Percentiles rank a stretch among this genome's conserved stretches.
These are phyloP conservation scores for Zophobas atratus DNA, from an alignment of 1,140 invertebrate species.

Conservation along the genomic window DNA sequence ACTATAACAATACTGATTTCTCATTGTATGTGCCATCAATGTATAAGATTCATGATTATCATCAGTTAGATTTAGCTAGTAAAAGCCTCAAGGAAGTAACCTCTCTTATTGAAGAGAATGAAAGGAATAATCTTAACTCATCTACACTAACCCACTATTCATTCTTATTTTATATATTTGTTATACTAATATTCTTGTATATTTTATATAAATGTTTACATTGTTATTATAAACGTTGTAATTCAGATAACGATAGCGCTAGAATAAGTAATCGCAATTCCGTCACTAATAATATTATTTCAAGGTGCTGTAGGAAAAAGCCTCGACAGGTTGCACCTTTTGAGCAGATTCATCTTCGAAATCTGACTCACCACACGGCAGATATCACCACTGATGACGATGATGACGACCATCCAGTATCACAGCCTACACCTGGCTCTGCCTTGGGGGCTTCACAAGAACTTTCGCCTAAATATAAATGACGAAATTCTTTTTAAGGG, in stretches of 20 bases:
- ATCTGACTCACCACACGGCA: not conserved
- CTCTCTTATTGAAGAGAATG: not conserved
- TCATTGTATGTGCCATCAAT: not conserved
- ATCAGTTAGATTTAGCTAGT: not conserved
- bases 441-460: not conserved
- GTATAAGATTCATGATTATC: not conserved
- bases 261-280: not conserved
- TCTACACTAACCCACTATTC: not conserved
- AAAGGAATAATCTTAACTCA: not conserved
- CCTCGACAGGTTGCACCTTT: not conserved
- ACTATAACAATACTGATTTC: not conserved
- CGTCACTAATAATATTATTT: not conserved
- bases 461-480: not conserved
- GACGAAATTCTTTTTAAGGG: not conserved
- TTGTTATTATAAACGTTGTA: not conserved
- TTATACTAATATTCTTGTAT: not conserved
- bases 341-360: not conserved
- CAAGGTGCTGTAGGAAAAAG: not conserved
- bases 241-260: not conserved
- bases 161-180: not conserved
- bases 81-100: not conserved
- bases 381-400: not conserved
- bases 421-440: not conserved
- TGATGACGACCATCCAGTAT: not conserved
- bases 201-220: not conserved